These are phyloP conservation scores for Galaxea fascicularis DNA, from an alignment of 92 coral and sea anemone genomes.

Conservation along the genomic window DNA sequence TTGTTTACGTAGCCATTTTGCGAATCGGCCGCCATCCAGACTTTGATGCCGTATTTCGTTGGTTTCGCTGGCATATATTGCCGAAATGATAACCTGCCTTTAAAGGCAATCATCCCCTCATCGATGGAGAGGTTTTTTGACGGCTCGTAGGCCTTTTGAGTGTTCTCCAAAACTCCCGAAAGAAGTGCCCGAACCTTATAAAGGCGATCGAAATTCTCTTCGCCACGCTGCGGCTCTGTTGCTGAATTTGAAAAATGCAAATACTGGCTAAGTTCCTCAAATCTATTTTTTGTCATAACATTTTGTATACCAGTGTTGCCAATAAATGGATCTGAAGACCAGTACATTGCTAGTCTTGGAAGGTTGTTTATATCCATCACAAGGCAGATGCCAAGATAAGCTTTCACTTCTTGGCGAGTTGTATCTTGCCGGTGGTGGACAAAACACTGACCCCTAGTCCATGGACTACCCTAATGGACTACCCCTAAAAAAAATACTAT, in stretches of 20 bases:
- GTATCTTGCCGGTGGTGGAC: too few species aligned
- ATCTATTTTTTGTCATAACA: constrained; percentile 48
- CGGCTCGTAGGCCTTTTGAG: constrained; percentile 28
- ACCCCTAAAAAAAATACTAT: too few species aligned
- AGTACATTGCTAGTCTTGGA: constrained; percentile 52
- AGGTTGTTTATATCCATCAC: constrained; percentile 42
- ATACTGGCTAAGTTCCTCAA: constrained; percentile 53
- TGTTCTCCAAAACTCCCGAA: constrained; percentile 18
- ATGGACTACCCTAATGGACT: too few species aligned
- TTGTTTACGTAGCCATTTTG: constrained; percentile 16
- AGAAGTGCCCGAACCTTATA: constrained; percentile 36
- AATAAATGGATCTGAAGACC: constrained; percentile 54
- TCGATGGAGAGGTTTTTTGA: constrained; percentile 43
- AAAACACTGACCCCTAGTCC: too few species aligned
- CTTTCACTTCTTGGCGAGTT: constrained; percentile 23
- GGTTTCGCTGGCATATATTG: constrained; percentile 47
- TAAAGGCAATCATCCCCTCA: too few species aligned
- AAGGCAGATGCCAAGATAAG: constrained; percentile 45
- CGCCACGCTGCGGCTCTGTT: constrained; percentile 36
- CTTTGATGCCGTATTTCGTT: constrained; percentile 52
- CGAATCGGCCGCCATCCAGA: constrained; percentile 47
- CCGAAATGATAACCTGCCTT: too few species aligned
- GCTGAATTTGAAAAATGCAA: constrained; percentile 37
- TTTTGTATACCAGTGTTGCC: constrained; percentile 46
- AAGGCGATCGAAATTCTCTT: constrained; percentile 27